Percentiles rank a stretch among this genome's conserved stretches.
These are phyloP conservation scores for Nephrotoma guestfalica DNA, from an alignment of 2,888 invertebrate species.

Conservation along the genomic window DNA sequence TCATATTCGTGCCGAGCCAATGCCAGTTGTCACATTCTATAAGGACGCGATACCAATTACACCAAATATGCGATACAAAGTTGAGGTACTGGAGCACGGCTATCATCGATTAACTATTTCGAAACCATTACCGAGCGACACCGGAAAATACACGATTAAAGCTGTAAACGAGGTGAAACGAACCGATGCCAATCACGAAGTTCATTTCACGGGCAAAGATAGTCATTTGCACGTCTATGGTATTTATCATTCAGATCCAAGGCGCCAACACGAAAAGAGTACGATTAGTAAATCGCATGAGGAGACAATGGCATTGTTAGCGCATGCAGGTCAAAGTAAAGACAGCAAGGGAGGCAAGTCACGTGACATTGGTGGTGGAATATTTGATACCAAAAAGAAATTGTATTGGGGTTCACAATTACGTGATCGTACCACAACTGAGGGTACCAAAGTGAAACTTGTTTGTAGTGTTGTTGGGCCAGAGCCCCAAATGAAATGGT, in stretches of 20 bases:
- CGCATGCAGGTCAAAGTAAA: neutral
- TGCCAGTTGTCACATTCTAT: constrained; percentile 28
- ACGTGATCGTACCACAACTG: constrained; percentile 60
- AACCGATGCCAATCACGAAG: constrained; percentile 31
- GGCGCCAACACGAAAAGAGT: constrained; percentile 25
- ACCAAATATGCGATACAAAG: constrained; percentile 28
- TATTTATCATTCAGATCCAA: constrained; percentile 28
- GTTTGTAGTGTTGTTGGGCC: constrained; percentile 64
- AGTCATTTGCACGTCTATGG: constrained; percentile 34
- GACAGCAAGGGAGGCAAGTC: constrained; percentile 7
- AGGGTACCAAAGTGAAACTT: constrained; percentile 59
- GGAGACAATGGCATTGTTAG: constrained; percentile 21
- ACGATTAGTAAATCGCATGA: constrained; percentile 26
- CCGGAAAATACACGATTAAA: constrained; percentile 52
- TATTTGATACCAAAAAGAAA: constrained; percentile 28
- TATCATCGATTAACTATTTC: constrained; percentile 40
- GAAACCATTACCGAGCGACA: constrained; percentile 41
- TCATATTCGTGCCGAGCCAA: constrained; percentile 29
- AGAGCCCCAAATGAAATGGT: constrained; percentile 58
- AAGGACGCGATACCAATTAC: constrained; percentile 26
- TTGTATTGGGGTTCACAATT: constrained; percentile 54
- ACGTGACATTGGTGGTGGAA: constrained; percentile 19
- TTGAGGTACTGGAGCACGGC: constrained; percentile 30
- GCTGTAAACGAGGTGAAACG: constrained; percentile 54
- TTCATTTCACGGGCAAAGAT: constrained; percentile 39